Percentiles rank a stretch among this genome's conserved stretches.
These are phyloP conservation scores for Petrosia ficiformis DNA, from an alignment of 37 sponge, comb jelly and placozoan species.

Conservation along the genomic window DNA sequence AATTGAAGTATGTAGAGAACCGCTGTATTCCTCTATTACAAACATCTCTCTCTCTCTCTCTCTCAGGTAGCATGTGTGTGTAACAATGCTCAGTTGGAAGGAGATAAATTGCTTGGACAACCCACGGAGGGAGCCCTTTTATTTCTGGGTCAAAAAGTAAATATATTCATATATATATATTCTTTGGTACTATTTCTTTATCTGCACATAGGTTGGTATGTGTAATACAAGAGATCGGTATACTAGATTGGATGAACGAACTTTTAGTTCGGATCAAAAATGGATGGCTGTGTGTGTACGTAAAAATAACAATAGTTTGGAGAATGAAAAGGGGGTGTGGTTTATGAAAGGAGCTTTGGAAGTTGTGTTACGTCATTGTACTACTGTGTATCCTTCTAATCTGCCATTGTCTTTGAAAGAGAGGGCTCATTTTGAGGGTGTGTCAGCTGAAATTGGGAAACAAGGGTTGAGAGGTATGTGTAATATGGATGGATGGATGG, in stretches of 20 bases:
- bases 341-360: conserved; percentile 96
- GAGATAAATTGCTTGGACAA: conserved; percentile 71
- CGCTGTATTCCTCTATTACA: neutral
- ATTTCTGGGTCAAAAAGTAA: conserved; percentile 54
- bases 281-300: conserved; percentile 91
- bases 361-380: conserved; percentile 68
- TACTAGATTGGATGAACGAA: conserved; percentile 66
- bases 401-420: conserved; percentile 26
- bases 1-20: conserved; percentile 39
- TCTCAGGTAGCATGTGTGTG: conserved; percentile 88
- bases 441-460: conserved; percentile 39
- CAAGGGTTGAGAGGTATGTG: conserved; percentile 79
- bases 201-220: conserved; percentile 34
- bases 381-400: neutral
- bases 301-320: neutral
- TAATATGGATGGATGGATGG: too few species aligned
- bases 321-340: conserved; percentile 49
- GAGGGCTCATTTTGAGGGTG: conserved; percentile 21
- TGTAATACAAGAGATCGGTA: conserved; percentile 63
- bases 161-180: conserved; percentile 10
- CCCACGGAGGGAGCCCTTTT: conserved; percentile 93
- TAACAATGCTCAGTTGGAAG: conserved; percentile 87
- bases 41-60: neutral
- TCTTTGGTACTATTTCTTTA: neutral
- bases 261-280: conserved; percentile 90